These are phyloP conservation scores for Bemisia tabaci DNA, from an alignment of 1,140 invertebrate species.

Conservation along the genomic window DNA sequence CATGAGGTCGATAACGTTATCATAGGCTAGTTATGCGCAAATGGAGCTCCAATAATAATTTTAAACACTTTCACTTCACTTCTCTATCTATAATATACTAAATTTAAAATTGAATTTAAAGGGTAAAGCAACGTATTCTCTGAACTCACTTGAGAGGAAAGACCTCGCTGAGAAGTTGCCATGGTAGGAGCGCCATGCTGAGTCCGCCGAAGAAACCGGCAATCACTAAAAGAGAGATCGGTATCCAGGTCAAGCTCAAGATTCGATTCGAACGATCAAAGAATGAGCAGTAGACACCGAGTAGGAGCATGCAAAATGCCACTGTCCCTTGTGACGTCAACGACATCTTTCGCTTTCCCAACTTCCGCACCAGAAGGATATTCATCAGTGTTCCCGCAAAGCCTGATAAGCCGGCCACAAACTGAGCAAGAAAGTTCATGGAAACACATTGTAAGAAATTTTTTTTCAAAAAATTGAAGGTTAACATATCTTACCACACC, in stretches of 20 bases:
- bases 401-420: not conserved
- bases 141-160: not conserved
- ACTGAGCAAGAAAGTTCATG: too few species aligned
- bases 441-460: too few species aligned
- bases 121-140: too few species aligned
- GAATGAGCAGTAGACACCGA: conserved; percentile 7
- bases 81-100: too few species aligned
- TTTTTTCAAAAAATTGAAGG: too few species aligned
- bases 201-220: conserved; percentile 11
- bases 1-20: too few species aligned
- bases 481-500: too few species aligned
- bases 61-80: too few species aligned
- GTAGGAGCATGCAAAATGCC: conserved; percentile 6
- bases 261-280: conserved; percentile 2
- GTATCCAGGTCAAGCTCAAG: conserved; percentile 10
- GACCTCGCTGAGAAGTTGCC: not conserved
- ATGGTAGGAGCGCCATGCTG: not conserved
- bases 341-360: conserved; percentile 13
- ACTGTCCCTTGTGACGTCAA: conserved; percentile 8
- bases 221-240: conserved; percentile 8
- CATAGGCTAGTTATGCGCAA: too few species aligned
- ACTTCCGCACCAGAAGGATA: conserved; percentile 6
- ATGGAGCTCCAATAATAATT: too few species aligned
- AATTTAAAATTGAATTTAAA: too few species aligned
- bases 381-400: conserved; percentile 12